phyloP scores from a whole-genome alignment of 2,888 invertebrate genomes.

The Catocala fraxini region DNA sequence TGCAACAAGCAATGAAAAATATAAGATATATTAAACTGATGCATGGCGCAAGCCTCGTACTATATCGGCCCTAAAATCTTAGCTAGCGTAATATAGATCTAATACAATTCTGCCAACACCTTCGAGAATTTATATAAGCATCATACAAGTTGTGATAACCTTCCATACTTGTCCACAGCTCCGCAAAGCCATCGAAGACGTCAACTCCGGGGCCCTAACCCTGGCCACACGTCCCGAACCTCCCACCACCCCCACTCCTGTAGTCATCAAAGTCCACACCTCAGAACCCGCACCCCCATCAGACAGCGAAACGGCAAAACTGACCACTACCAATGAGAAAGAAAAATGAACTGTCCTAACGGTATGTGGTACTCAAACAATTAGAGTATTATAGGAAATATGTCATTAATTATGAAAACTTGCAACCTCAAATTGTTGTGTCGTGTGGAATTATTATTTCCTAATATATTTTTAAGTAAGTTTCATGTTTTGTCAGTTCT shows the following conservation, averaged over 20 bases:
- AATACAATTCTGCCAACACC: no score
- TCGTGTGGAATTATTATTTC: no score
- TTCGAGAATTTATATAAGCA: no score
- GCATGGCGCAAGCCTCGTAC: no score
- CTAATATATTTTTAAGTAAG: no score
- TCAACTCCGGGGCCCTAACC: slow-evolving; percentile 91
- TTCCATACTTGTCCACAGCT: slow-evolving; percentile 81
- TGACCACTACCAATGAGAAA: slow-evolving; percentile 64
- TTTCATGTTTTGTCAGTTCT: no score
- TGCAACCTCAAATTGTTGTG: background rate
- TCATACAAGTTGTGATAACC: no score
- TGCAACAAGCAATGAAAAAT: no score
- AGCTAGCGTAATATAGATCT: no score
- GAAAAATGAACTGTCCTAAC: slow-evolving; percentile 14
- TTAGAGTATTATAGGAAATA: slow-evolving; percentile 1
- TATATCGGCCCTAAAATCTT: no score
- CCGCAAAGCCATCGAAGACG: slow-evolving; percentile 95
- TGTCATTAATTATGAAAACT: background rate
- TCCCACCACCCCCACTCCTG: slow-evolving; percentile 56
- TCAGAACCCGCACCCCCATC: slow-evolving; percentile 74
- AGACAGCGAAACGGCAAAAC: slow-evolving; percentile 79
- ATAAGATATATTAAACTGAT: no score
- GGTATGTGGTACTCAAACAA: background rate
- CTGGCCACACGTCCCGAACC: slow-evolving; percentile 70
- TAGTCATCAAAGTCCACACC: slow-evolving; percentile 58